A percentile compares a stretch with the other conserved stretches of the same genome.
These are phyloP conservation scores for Caenorhabditis latens DNA, from an alignment of 1,140 invertebrate species.

Conservation along the genomic window DNA sequence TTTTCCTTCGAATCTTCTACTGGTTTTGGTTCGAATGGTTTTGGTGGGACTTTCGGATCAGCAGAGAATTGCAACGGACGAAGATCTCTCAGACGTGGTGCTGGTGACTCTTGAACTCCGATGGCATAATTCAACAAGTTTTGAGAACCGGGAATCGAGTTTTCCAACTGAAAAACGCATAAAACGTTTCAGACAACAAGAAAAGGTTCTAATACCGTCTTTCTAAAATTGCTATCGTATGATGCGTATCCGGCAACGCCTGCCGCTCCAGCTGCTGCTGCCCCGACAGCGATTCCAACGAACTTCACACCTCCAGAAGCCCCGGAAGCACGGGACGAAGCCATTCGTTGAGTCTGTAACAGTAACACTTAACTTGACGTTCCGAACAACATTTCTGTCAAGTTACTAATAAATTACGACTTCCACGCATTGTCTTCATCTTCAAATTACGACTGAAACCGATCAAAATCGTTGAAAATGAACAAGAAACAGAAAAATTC, in stretches of 20 bases:
- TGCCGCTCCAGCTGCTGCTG: slow-evolving; percentile 1
- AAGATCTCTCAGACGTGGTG: slow-evolving; percentile 26
- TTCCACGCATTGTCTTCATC: slow-evolving; percentile 5
- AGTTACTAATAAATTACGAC: slow-evolving; percentile 3
- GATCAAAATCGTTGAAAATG: neutral
- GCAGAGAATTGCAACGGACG: slow-evolving; percentile 10
- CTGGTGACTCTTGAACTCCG: slow-evolving; percentile 12
- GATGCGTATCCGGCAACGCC: slow-evolving; percentile 6
- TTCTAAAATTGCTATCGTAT: slow-evolving; percentile 29
- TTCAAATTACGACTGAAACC: neutral
- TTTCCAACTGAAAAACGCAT: neutral
- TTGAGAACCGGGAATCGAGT: neutral
- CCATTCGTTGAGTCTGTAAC: slow-evolving; percentile 18
- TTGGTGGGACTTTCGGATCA: slow-evolving; percentile 5
- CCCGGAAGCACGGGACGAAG: neutral
- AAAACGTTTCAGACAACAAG: neutral
- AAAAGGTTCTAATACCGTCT: neutral
- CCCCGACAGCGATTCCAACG: slow-evolving; percentile 19
- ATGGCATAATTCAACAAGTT: slow-evolving; percentile 2
- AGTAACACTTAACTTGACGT: neutral
- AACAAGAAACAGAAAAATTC: too few relatives aligned
- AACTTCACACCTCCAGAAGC: slow-evolving; percentile 29
- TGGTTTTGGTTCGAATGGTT: slow-evolving; percentile 6
- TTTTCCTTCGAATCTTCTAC: neutral
- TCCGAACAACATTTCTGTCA: neutral